Percentiles rank a stretch among this genome's conserved stretches.
These are phyloP conservation scores for Sturmia bella DNA, from an alignment of 2,888 invertebrate genomes.

Conservation along the genomic window DNA sequence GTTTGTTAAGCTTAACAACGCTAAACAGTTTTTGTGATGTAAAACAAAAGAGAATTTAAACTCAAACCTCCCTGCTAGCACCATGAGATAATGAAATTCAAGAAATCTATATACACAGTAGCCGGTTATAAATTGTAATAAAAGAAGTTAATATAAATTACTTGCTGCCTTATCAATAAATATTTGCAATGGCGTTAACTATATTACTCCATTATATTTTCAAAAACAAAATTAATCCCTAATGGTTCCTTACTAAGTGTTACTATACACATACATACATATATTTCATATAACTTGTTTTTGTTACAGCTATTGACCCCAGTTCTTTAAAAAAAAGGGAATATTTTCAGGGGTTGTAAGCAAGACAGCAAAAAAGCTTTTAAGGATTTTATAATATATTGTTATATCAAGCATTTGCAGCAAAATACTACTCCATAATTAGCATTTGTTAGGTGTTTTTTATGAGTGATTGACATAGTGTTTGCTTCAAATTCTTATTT, in stretches of 20 bases:
- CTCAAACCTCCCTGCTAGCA: constrained; percentile 40
- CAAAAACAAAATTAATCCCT: constrained; percentile 63
- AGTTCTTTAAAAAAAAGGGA: neutral
- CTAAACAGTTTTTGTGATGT: neutral
- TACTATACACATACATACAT: too few species aligned
- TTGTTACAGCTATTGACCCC: constrained; percentile 1
- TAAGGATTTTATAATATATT: constrained; percentile 17
- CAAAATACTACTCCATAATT: constrained; percentile 48
- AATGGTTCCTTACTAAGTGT: constrained; percentile 49
- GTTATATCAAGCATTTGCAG: constrained; percentile 24
- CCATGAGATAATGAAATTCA: constrained; percentile 10
- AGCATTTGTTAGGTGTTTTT: constrained; percentile 50
- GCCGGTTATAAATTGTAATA: constrained; percentile 59
- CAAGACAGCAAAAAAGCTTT: constrained; percentile 10
- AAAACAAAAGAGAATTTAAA: neutral
- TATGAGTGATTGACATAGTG: neutral
- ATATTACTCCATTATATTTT: constrained; percentile 56
- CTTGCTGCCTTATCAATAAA: constrained; percentile 66
- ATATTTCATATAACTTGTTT: neutral
- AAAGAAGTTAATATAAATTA: constrained; percentile 69
- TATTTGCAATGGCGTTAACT: constrained; percentile 65
- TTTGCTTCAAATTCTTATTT: neutral
- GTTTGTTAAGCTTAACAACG: neutral
- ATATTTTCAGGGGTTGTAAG: too few species aligned
- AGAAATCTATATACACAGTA: constrained; percentile 37